phyloP scores from a whole-genome alignment of 37 sponge, comb jelly and placozoan species.

The Petrosia ficiformis region DNA sequence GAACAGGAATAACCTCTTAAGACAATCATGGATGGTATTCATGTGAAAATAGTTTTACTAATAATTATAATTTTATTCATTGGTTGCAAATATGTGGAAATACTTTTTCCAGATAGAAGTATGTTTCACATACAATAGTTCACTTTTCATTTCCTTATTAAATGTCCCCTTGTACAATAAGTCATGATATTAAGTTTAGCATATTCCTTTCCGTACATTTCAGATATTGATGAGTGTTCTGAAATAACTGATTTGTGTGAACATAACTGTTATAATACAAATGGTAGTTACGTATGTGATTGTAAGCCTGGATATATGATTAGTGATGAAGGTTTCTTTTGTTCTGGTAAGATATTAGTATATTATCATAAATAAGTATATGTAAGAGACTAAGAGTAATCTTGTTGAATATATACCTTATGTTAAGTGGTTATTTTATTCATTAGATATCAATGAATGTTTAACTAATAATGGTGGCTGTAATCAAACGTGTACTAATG shows the following conservation, averaged over 20 bases:
- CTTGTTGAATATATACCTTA: not conserved
- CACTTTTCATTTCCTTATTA: no score
- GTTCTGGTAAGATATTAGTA: constrained; percentile 22
- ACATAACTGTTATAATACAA: not conserved
- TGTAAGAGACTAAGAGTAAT: no score
- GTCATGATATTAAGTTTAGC: no score
- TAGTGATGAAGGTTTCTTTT: not conserved
- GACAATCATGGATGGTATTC: not conserved
- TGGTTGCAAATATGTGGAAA: no score
- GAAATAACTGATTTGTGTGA: not conserved
- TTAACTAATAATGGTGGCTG: not conserved
- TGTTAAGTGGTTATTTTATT: not conserved
- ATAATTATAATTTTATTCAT: no score
- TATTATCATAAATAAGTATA: not conserved
- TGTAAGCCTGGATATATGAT: not conserved
- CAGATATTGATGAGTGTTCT: constrained; percentile 22
- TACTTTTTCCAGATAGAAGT: no score
- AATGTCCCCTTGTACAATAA: no score
- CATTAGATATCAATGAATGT: constrained; percentile 22
- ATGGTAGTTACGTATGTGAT: not conserved
- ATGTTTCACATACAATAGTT: no score
- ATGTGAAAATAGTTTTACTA: no score
- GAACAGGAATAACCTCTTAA: not conserved
- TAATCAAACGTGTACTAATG: constrained; percentile 4
- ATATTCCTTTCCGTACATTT: no score